Evolutionary conservation across 2,113 vertebrate genomes (phyloP), one percentile per base, ranked within the genome.

Genomic region (Gymnarchus niloticus): DNA sequence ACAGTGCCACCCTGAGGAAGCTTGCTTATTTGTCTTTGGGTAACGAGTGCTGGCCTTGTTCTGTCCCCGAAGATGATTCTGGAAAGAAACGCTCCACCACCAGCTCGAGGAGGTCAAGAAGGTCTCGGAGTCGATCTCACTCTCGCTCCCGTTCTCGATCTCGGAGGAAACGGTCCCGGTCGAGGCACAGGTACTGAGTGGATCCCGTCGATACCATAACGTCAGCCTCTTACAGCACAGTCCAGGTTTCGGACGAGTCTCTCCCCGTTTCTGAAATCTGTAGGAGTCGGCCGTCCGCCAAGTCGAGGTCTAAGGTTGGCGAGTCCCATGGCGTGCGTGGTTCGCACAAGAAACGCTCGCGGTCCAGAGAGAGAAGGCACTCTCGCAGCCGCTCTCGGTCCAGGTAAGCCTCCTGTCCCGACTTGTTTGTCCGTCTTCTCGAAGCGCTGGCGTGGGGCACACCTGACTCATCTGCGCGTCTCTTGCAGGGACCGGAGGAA

Each of bases 81-180:
- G 90, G 89, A 89, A 95, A 96, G 92, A 95, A 92, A 90, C 92
- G 80, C 90, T 96, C 93, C 1, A 56, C 90, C n/a, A 93, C 92
- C 77, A 96, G 89, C 2, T 91, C 94, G 88, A 93, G 91, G 91
- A 94, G 93, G 92, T 89, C 73, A 0, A 94, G 93, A 80, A 94
- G 93, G 88, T 96, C 96, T 85, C 95, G 90, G 88, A 97, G 96
- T 86, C 95, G 89, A 88, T 96, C 96, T 84, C 92, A 92, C 85
- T 97, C 97, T 85, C 95, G 94, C 65, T 95, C 96, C 83, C 95
- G 91, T 90, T 96, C 96, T 73, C 93, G 89, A 88, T 95, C 95
- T 87, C 93, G 93, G 87, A 94, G 95, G 91, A 98, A 96, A 93
- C 94, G 95, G 82, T 99, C 97, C 25, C 95, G 90, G 23, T 99